phyloP scores from a whole-genome alignment of 1,140 invertebrate genomes.

The Heliconius congener region DNA sequence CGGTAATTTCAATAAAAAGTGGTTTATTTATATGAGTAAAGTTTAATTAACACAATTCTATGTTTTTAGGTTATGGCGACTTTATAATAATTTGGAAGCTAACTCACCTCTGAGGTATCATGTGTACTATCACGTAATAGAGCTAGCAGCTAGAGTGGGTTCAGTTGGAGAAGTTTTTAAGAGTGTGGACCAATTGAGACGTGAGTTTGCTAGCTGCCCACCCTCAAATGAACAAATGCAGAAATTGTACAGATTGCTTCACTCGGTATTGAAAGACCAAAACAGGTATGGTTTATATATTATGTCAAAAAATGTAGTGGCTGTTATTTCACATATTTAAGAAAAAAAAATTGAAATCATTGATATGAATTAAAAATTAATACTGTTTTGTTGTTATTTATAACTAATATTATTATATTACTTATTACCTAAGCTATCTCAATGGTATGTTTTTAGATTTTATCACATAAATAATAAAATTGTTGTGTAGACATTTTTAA shows the following conservation, averaged over 20 bases:
- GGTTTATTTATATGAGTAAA: too few species aligned
- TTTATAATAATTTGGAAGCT: conserved; percentile 95
- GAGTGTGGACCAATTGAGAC: conserved; percentile 90
- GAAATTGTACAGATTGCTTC: conserved; percentile 93
- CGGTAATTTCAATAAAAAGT: too few species aligned
- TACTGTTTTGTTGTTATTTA: too few species aligned
- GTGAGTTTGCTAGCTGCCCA: conserved; percentile 91
- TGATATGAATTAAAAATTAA: too few species aligned
- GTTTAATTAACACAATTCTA: too few species aligned
- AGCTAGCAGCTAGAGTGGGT: conserved; percentile 93
- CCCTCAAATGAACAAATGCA: conserved; percentile 96
- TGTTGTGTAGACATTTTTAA: too few species aligned
- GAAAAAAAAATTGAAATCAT: too few species aligned
- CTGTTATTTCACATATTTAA: too few species aligned
- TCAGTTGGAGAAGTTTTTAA: conserved; percentile 91
- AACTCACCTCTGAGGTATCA: conserved; percentile 93
- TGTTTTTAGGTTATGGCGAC: conserved; percentile 87
- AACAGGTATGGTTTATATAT: conserved; percentile 72
- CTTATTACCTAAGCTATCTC: too few species aligned
- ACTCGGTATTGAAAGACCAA: conserved; percentile 90
- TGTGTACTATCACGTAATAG: conserved; percentile 94
- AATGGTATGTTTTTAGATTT: too few species aligned
- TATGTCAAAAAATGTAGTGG: conserved; percentile 1
- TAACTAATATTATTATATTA: too few species aligned
- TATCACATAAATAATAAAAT: too few species aligned